Evolutionary conservation across 2,797 vertebrate species (phyloP).

Genomic region (Merluccius polli): DNA sequence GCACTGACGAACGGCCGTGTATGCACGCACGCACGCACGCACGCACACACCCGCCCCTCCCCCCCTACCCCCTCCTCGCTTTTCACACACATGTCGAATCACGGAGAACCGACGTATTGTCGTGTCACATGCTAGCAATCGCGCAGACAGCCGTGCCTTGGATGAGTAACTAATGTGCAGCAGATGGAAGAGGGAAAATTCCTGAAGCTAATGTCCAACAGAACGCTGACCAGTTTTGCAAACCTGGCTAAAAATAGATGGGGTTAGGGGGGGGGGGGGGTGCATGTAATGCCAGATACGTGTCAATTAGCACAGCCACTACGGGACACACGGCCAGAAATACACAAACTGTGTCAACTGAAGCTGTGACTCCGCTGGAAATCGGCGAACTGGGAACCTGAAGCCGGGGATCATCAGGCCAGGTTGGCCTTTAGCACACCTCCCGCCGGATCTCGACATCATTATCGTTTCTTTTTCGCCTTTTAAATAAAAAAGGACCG

Average conservation of each 20-base stretch:
- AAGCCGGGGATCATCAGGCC: no score
- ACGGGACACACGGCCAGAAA: neutral
- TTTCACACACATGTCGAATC: constrained; percentile 29
- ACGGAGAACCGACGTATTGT: constrained; percentile 11
- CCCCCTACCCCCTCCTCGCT: constrained; percentile 15
- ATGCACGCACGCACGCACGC: constrained; percentile 17
- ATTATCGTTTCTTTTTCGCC: no score
- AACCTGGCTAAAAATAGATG: neutral
- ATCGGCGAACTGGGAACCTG: no score
- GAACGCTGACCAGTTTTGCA: constrained; percentile 23
- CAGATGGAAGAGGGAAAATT: constrained; percentile 41
- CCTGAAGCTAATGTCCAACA: constrained; percentile 28
- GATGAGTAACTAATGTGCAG: constrained; percentile 36
- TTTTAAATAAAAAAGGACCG: no score
- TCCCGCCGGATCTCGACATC: no score
- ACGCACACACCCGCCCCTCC: constrained; percentile 6
- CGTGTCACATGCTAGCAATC: constrained; percentile 47
- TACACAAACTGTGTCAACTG: no score
- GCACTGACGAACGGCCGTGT: constrained; percentile 9
- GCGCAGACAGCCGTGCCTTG: constrained; percentile 29
- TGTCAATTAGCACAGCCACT: neutral
- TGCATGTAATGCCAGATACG: neutral
- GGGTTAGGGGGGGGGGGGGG: no score
- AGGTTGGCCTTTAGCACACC: no score
- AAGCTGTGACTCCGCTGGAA: no score